Conservation (phyloP, 2,888 invertebrate genomes). For the Fabriciana adippe region DNA sequence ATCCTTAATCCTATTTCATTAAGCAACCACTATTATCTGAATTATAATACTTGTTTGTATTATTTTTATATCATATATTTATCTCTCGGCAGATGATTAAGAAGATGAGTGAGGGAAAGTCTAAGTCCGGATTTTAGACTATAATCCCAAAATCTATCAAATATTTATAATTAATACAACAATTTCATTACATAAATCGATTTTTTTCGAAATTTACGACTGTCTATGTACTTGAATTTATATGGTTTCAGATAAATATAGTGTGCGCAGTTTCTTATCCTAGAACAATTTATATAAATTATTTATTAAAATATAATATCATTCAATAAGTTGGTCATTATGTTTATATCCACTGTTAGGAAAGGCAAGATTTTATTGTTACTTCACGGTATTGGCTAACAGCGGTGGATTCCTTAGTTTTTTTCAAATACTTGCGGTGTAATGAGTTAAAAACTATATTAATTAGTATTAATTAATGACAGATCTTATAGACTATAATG, state of each 20-base stretch:
- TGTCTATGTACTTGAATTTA: background rate
- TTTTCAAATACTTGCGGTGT: slow-evolving; percentile 6
- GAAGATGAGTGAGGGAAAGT: too few species aligned
- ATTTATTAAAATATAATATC: slow-evolving; percentile 34
- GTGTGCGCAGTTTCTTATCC: slow-evolving; percentile 26
- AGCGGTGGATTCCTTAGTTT: slow-evolving; percentile 19
- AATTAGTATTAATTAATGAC: background rate
- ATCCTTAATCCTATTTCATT: too few species aligned
- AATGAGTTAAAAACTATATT: slow-evolving; percentile 12
- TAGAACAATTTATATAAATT: slow-evolving; percentile 30
- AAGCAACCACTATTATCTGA: too few species aligned
- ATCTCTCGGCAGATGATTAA: too few species aligned
- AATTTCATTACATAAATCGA: too few species aligned
- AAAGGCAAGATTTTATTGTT: slow-evolving; percentile 23
- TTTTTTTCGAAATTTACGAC: too few species aligned
- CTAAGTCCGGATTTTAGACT: too few species aligned
- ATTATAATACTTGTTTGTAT: too few species aligned
- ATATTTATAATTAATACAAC: too few species aligned
- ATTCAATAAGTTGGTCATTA: slow-evolving; percentile 36
- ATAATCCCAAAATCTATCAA: too few species aligned
- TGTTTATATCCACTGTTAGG: slow-evolving; percentile 15
- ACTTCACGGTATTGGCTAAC: slow-evolving; percentile 31
- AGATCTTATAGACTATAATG: slow-evolving; percentile 19
- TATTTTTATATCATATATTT: too few species aligned
- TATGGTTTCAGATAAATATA: background rate